phyloP scores from a whole-genome alignment of 2,797 vertebrate genomes.

The Peromyscus aztecus region DNA sequence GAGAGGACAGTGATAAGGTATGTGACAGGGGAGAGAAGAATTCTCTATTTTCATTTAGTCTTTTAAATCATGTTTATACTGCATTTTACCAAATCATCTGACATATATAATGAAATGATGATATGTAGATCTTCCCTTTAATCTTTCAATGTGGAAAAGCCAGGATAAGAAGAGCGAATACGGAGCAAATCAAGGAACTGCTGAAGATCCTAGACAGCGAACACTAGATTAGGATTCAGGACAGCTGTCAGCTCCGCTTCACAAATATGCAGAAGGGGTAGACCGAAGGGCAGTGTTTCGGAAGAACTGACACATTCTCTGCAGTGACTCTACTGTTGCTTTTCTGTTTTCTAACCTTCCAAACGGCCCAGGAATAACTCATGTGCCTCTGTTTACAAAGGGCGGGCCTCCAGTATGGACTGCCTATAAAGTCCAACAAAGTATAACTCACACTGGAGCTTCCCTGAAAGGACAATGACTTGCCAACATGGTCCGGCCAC shows the following conservation, averaged over 20 bases:
- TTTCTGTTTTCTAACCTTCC: constrained; percentile 11
- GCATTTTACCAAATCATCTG: constrained; percentile 36
- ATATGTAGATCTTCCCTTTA: constrained; percentile 35
- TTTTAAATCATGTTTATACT: constrained; percentile 37
- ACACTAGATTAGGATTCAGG: constrained; percentile 33
- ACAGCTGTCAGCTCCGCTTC: constrained; percentile 32
- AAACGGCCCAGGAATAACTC: background rate
- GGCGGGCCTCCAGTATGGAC: background rate
- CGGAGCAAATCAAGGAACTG: constrained; percentile 14
- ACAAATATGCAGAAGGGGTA: background rate
- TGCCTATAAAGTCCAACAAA: constrained; percentile 44
- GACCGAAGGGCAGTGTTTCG: background rate
- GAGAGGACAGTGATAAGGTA: background rate
- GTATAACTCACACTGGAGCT: constrained; percentile 14
- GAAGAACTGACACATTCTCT: background rate
- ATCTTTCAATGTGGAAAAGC: constrained; percentile 25
- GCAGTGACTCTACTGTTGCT: background rate
- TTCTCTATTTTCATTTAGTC: background rate
- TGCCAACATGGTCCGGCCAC: background rate
- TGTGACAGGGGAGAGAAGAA: background rate
- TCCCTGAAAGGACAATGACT: background rate
- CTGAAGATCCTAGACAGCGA: constrained; percentile 25
- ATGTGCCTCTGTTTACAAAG: constrained; percentile 13
- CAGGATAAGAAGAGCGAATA: constrained; percentile 33
- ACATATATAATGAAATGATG: constrained; percentile 37